Conservation (phyloP, 2,113 vertebrate species). For the Ariopsis seemanni region DNA sequence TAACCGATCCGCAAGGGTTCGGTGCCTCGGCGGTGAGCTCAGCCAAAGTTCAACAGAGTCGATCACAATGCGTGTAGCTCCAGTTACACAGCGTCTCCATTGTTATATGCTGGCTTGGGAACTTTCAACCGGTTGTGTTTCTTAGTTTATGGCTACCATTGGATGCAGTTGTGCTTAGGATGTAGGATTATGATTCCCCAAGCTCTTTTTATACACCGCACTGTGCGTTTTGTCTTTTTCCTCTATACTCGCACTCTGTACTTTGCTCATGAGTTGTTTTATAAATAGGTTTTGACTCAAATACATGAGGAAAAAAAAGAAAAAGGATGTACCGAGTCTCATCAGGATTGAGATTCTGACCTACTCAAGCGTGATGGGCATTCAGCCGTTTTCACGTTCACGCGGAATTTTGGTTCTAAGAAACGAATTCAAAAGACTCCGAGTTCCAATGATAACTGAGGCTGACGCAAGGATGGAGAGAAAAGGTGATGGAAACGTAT, state of each 20-base stretch:
- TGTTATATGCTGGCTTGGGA: background rate
- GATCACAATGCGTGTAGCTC: conserved; percentile 7
- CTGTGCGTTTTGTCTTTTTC: background rate
- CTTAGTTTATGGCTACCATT: background rate
- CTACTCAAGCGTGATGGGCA: background rate
- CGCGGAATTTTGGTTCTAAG: background rate
- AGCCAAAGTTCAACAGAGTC: conserved; percentile 47
- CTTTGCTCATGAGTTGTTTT: background rate
- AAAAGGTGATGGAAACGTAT: background rate
- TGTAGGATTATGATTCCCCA: background rate
- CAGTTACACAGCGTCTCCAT: background rate
- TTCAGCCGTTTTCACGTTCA: background rate
- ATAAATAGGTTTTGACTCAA: background rate
- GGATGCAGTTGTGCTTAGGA: background rate
- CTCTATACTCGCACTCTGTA: background rate
- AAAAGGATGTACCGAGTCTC: background rate
- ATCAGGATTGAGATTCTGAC: background rate
- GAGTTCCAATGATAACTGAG: background rate
- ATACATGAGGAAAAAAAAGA: background rate
- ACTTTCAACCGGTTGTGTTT: background rate
- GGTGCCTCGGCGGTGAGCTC: conserved; percentile 17
- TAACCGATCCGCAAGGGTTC: conserved; percentile 6
- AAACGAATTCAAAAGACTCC: background rate
- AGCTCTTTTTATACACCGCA: background rate
- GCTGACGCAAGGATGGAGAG: background rate